Evolutionary conservation across 2,797 vertebrate genomes (phyloP).

Genomic region (Sciurus vulgaris): DNA sequence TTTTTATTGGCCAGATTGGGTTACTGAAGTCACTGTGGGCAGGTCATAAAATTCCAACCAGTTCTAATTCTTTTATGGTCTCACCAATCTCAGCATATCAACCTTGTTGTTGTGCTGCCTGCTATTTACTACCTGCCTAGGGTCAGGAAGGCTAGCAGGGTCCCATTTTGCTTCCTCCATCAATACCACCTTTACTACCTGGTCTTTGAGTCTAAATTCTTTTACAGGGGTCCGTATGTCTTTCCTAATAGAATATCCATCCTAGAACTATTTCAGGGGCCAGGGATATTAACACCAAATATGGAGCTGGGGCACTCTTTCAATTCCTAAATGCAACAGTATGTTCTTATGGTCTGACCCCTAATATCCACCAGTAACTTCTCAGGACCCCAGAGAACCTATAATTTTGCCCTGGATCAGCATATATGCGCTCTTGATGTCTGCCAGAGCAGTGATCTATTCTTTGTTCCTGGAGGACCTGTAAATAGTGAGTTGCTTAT

Average conservation of each 20-base stretch:
- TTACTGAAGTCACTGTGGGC: neutral
- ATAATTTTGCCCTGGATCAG: neutral
- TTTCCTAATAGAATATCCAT: neutral
- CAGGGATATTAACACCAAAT: neutral
- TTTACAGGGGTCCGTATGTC: neutral
- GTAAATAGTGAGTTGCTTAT: too few species aligned
- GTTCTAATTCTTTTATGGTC: neutral
- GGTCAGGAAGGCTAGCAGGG: neutral
- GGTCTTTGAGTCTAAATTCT: neutral
- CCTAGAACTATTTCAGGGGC: neutral
- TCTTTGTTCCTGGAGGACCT: neutral
- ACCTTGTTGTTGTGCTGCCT: neutral
- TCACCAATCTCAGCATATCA: neutral
- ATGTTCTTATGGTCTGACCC: neutral
- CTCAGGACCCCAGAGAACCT: too few species aligned
- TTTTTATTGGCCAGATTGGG: neutral
- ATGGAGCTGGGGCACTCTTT: neutral
- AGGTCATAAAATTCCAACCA: neutral
- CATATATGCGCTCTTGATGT: neutral
- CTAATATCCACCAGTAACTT: neutral
- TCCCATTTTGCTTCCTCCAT: neutral
- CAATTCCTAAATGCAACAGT: neutral
- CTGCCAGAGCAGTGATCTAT: neutral
- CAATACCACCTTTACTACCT: neutral
- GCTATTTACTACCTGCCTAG: neutral